These are phyloP conservation scores for Pteruthius melanotis DNA, from an alignment of 2,113 vertebrate genomes.

Conservation along the genomic window DNA sequence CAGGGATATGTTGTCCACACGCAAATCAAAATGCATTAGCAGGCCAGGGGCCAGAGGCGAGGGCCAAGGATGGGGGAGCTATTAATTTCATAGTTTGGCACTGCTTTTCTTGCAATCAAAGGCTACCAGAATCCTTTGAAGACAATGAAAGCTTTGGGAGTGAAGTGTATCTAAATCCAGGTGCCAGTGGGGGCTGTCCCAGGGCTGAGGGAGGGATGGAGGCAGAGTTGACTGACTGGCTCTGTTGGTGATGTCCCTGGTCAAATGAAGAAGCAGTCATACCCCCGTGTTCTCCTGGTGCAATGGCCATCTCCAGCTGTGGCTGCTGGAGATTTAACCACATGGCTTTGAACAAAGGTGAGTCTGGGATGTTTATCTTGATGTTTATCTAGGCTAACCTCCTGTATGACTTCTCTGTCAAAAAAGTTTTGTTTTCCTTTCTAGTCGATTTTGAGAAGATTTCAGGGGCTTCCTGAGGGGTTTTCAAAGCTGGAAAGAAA, in stretches of 20 bases:
- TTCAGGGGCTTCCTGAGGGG: not conserved
- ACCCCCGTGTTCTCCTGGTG: not conserved
- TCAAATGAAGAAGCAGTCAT: not conserved
- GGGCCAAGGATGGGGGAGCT: constrained; percentile 25
- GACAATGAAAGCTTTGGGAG: not conserved
- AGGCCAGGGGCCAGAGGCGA: not conserved
- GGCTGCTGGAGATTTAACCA: not conserved
- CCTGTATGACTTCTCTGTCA: not conserved
- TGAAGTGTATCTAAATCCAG: not conserved
- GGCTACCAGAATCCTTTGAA: not conserved
- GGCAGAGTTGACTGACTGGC: not conserved
- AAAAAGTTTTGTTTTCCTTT: not conserved
- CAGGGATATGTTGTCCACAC: constrained; percentile 19
- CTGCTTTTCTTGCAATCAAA: not conserved
- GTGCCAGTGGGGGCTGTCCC: fast-evolving
- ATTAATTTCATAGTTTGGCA: not conserved
- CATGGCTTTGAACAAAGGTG: not conserved
- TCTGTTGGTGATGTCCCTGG: not conserved
- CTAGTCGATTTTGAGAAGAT: not conserved
- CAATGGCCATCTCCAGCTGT: not conserved
- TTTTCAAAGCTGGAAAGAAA: not conserved
- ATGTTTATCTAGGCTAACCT: not conserved
- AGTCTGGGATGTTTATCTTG: not conserved
- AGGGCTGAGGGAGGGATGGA: not conserved
- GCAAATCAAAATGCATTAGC: constrained; percentile 26